Conservation (phyloP, 2,797 vertebrate genomes). For the Acestrorhynchus altus region DNA sequence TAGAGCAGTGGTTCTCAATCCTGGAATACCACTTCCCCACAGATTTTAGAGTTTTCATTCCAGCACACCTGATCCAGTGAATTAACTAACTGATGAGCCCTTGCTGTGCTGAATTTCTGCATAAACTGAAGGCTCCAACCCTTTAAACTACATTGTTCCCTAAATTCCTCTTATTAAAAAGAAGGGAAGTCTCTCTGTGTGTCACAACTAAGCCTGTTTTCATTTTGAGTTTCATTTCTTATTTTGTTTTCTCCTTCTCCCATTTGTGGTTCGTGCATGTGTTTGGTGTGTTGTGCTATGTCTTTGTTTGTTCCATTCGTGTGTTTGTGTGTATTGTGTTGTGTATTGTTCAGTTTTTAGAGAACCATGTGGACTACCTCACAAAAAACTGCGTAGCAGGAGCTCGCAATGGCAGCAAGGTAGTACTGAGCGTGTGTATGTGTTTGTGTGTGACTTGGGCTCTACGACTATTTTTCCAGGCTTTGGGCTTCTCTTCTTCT, state of each 20-base stretch:
- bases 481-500: constrained; percentile 48
- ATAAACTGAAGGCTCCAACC: no score
- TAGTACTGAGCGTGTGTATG: constrained; percentile 80
- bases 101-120: no score
- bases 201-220: constrained; percentile 40
- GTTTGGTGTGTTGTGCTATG: constrained; percentile 83
- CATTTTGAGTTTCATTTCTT: constrained; percentile 64
- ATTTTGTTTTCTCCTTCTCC: constrained; percentile 83
- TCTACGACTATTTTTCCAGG: constrained; percentile 63
- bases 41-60: no score
- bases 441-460: not conserved
- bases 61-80: no score
- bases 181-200: not conserved
- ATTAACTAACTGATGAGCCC: no score
- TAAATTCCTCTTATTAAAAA: no score
- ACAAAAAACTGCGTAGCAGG: constrained; percentile 91
- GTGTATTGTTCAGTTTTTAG: constrained; percentile 90
- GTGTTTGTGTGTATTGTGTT: constrained; percentile 46
- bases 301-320: constrained; percentile 79
- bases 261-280: constrained; percentile 89
- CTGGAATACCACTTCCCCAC: no score
- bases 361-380: constrained; percentile 94
- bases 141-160: no score
- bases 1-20: no score
- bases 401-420: constrained; percentile 90